phyloP scores from a whole-genome alignment of 1,140 invertebrate genomes.

The Plectus sambesii region DNA sequence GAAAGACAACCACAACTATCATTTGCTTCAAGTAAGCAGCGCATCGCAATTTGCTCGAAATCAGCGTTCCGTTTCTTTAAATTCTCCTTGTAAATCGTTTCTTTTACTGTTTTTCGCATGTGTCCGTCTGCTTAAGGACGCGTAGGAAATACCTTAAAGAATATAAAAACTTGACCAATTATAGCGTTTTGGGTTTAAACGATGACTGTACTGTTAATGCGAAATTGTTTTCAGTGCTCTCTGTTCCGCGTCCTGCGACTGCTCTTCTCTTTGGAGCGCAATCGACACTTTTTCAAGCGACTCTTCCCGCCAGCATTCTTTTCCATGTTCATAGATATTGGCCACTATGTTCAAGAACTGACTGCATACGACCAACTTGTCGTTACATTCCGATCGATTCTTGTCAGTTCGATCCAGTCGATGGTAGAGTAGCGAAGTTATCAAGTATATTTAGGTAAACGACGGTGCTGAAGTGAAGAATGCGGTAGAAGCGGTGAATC shows the following conservation, averaged over 20 bases:
- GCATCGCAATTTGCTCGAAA: too few relatives aligned
- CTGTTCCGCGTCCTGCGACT: slow-evolving; percentile 49
- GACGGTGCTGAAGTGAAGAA: slow-evolving; percentile 40
- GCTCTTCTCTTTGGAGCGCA: slow-evolving; percentile 49
- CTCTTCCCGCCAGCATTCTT: slow-evolving; percentile 47
- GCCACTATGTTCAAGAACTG: slow-evolving; percentile 48
- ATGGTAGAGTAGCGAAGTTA: background rate
- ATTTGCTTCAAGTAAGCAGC: too few relatives aligned
- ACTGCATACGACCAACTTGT: slow-evolving; percentile 45
- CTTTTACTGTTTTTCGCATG: slow-evolving; percentile 21
- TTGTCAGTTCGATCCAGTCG: slow-evolving; percentile 32
- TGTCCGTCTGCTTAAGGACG: too few relatives aligned
- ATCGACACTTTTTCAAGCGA: slow-evolving; percentile 47
- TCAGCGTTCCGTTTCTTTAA: background rate
- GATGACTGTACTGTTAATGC: slow-evolving; percentile 21
- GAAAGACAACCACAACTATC: too few relatives aligned
- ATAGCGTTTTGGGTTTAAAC: slow-evolving; percentile 41
- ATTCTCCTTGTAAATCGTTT: slow-evolving; percentile 4
- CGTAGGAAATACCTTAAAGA: too few relatives aligned
- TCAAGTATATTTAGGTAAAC: slow-evolving; percentile 14
- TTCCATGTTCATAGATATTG: slow-evolving; percentile 49
- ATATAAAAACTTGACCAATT: too few relatives aligned
- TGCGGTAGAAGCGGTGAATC: slow-evolving; percentile 45
- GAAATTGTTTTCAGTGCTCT: slow-evolving; percentile 43
- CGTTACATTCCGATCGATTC: slow-evolving; percentile 44